These are phyloP conservation scores for Pyrrhia umbra DNA, from an alignment of 2,888 invertebrate genomes.

Conservation along the genomic window DNA sequence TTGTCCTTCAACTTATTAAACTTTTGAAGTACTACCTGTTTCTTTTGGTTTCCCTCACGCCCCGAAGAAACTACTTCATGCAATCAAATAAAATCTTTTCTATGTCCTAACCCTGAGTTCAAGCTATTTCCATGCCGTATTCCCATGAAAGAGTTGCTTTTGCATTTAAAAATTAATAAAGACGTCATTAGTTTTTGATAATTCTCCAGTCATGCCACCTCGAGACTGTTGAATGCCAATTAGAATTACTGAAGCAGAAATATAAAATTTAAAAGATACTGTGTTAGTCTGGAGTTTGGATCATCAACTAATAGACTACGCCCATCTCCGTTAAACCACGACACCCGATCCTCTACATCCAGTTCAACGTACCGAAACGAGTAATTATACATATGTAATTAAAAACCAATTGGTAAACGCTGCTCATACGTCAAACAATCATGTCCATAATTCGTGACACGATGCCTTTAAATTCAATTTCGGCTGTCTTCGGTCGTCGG, in stretches of 20 bases:
- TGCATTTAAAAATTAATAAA: too few species aligned
- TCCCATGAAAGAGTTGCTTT: too few species aligned
- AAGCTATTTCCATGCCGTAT: too few species aligned
- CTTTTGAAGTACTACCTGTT: background rate
- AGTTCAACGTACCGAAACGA: slow-evolving; percentile 34
- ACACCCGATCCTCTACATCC: background rate
- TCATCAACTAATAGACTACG: background rate
- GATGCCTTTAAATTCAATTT: slow-evolving; percentile 71
- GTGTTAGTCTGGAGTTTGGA: background rate
- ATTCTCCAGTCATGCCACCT: too few species aligned
- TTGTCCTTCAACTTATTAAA: background rate
- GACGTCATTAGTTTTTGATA: too few species aligned
- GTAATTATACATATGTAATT: slow-evolving; percentile 49
- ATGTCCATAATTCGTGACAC: slow-evolving; percentile 58
- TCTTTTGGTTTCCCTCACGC: too few species aligned
- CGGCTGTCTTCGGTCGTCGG: slow-evolving; percentile 65
- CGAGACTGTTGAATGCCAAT: too few species aligned
- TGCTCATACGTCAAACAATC: slow-evolving; percentile 53
- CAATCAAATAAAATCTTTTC: too few species aligned
- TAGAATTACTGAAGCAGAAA: too few species aligned
- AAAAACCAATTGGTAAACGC: slow-evolving; percentile 53
- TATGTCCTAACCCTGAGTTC: too few species aligned
- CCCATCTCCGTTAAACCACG: background rate
- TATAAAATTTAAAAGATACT: background rate
- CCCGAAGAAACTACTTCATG: background rate